Base-by-base conservation (phyloP, 1,140 invertebrate species). In the Pogonomyrmex barbatus region DNA sequence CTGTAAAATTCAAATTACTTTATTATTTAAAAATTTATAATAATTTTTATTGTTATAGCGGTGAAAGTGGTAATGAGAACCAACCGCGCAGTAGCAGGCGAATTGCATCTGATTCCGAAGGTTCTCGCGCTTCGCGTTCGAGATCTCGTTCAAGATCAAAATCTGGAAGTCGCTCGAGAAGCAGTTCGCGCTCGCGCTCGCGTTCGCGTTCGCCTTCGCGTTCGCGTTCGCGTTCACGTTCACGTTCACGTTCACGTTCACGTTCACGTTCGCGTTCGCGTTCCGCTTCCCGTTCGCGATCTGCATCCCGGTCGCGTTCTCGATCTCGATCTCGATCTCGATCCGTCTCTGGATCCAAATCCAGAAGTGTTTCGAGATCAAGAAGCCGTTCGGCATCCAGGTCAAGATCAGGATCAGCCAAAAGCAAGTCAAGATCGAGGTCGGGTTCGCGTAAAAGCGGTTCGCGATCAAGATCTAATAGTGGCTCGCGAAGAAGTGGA, bases 51-150 rank as follows among this genome's bases (percentile, higher is more conserved):
- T 30, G 85, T 91, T 88, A 65, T 73, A 95, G 92, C 8, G 96
- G 96, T 88, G 96, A 96, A 81, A 96, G 96, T 77, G 96, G 95
- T 42, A 95, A 95, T 81, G 96, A 95, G 58, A 94, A 95, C 88
- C 95, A 91, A 47, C 89, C 91, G 0, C 93, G 93, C 63, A 93
- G 92, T 68, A 94, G 93, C 87, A 88, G 94, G 85, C 92, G 93
- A 89, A 96, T 96, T 63, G 91, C 87, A 1, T 96, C 95, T 0
- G 95, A 95, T 39, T 95, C 95, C 36, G 94, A 95, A 92, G 88
- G 91, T 88, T 93, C 95, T 90, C 92, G 89, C 87, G 88, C 93
- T 60, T 93, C 94, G 30, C 76, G 92, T 56, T 94, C 94, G 4
- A 83, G 92, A 87, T 94, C 93, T 4, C 85, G 88, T 82, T 95